Evolutionary conservation across 2,797 vertebrate genomes (phyloP), one percentile per base, ranked within the genome.

Genomic region (Gallinago solitaria): DNA sequence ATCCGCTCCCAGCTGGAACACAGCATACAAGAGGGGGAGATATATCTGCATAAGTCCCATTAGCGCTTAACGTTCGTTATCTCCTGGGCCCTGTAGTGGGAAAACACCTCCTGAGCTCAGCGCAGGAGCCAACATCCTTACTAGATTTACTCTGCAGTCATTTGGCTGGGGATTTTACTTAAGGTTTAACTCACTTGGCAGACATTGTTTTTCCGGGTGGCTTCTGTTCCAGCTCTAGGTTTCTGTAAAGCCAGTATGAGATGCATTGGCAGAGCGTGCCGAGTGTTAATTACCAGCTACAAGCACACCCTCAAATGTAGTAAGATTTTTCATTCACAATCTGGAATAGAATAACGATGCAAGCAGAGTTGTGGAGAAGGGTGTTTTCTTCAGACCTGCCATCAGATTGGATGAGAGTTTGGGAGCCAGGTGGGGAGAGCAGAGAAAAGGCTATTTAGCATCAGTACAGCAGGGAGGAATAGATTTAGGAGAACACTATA

Each of bases 231-330:
- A 96, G 90, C 81, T 87, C 89, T 50, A 82, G 78, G 75, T 80
- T 92, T 96, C 86, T 90, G 71, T 89, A 93, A 92, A 93, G 80
- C 82, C 59, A 86, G 51, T 32, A 65, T 33, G 92, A 94, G 92
- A 79, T 68, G 81, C 83, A 18, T 21, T 95, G 96, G 93, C 96
- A 96, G 57, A 73, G 56, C 2, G 64, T 78, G 85, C 59, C 15
- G 85, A 37, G 74, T 93, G 94, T 95, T 96, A 96, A 96, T 96
- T 93, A 91, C 83, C 85, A 96, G 87, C 79, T 88, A 94, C 89
- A 90, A 79, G 90, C 93, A 87, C 70, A 41, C 14, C 56, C 87
- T 90, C 70, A 30, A 41, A 81, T 21, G 77, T 85, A 91, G 1
- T 56, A 65, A 80, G 85, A 63, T 53, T 95, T 91, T 93, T 94